Conservation (phyloP, 2,113 vertebrate genomes). For the Hucho hucho region DNA sequence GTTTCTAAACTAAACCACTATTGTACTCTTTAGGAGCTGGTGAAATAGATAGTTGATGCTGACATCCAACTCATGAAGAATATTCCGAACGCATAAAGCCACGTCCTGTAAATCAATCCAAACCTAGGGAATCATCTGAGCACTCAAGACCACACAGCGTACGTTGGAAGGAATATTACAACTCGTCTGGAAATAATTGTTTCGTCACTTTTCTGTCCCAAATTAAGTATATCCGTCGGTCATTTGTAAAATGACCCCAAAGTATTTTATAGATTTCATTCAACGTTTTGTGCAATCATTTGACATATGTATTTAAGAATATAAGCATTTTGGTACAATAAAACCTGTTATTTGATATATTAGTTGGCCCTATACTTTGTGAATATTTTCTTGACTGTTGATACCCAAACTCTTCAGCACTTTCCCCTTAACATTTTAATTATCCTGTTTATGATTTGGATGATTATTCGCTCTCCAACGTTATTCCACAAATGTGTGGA, state of each 20-base stretch:
- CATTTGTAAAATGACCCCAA: not conserved
- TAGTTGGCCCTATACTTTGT: not conserved
- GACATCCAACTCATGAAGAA: conserved; percentile 90
- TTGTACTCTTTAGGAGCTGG: conserved; percentile 81
- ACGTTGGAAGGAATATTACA: not conserved
- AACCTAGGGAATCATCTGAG: not conserved
- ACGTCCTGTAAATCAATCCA: not conserved
- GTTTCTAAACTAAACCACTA: not conserved
- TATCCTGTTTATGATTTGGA: not conserved
- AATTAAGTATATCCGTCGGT: conserved; percentile 16
- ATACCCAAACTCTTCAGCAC: not conserved
- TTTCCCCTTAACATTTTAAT: not conserved
- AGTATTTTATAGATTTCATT: conserved; percentile 4
- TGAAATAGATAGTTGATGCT: conserved; percentile 91
- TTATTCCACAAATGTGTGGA: not conserved
- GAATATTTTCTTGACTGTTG: not conserved
- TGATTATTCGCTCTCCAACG: not conserved
- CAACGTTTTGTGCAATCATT: not conserved
- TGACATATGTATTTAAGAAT: not conserved
- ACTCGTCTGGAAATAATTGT: not conserved
- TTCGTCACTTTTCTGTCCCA: conserved; percentile 22
- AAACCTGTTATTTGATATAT: not conserved
- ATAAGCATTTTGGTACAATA: conserved; percentile 7
- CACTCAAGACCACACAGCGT: conserved; percentile 27
- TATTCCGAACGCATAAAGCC: conserved; percentile 89